Base-by-base conservation (phyloP, 2,888 invertebrate species). In the Drosophila incognita region DNA sequence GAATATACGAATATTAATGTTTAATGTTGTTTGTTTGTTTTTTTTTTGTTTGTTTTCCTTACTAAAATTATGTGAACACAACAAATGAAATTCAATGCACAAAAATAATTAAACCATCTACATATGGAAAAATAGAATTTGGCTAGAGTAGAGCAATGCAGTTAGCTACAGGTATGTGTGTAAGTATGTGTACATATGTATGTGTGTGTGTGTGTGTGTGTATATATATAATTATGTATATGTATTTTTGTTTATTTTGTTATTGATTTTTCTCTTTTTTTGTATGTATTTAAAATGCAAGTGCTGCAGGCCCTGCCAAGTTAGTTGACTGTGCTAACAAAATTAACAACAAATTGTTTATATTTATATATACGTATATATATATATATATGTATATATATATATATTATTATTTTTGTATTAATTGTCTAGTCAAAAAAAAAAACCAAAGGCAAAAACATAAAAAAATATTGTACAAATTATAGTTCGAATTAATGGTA, bases 11-110 rank as follows among this genome's bases (percentile, higher is more conserved):
- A 49, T 70, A 52, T 61, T 69, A 59, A 73, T 38, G n/a, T 65
- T 46, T 15, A 46, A 24, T 46, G 15, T 46, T 27, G 27, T 27
- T 27, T 53, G 65, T 66, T 74, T 63, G 60, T 56, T 58, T 64
- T 66, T 74, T 63, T 58, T 56, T 58, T 64, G 56, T 51, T 68
- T 79, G 70, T 66, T 54, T 67, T 78, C 70, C 57, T 48, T 60
- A 51, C 64, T 65, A 72, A 71, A 79, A 79, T 83, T 78, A 83
- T 76, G 68, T 88, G 87, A 87, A 83, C 83, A 87, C 84, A 87
- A 88, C 84, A 88, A 35, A 33, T 38, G 33, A 64, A 38, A 63
- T 24, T 46, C 46, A 46, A 46, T 46, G 46, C 27, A 58, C n/a
- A 58, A 35, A 46, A 58, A 24, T 27, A 46, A 46, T 48, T 35